Percentiles rank a stretch among this genome's conserved stretches.
Conservation (phyloP, 2,113 vertebrate genomes). For the Spea multiplicata region DNA sequence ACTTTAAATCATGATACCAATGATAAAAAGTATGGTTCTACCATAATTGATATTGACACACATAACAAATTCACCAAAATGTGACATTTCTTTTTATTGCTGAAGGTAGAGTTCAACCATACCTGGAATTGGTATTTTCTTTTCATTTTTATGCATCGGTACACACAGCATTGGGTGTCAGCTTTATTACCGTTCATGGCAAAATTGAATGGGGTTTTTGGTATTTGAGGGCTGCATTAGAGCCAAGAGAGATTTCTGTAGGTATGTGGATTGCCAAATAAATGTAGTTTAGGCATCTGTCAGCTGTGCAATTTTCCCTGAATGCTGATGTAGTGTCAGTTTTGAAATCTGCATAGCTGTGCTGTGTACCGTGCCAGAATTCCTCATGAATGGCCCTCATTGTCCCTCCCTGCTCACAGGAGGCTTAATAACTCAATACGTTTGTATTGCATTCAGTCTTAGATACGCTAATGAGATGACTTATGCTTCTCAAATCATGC, state of each 20-base stretch:
- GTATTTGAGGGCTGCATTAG: background rate
- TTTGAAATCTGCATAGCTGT: slow-evolving; percentile 44
- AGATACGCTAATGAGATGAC: slow-evolving; percentile 2
- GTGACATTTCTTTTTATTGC: too few species aligned
- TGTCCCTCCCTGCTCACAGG: slow-evolving; percentile 33
- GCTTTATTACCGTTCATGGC: background rate
- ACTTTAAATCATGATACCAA: too few species aligned
- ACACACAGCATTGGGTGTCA: background rate
- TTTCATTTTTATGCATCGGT: slow-evolving; percentile 2
- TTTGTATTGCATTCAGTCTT: slow-evolving; percentile 2
- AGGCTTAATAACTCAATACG: slow-evolving; percentile 19
- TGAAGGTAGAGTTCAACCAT: too few species aligned
- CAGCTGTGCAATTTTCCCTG: slow-evolving; percentile 42
- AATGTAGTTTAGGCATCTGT: slow-evolving; percentile 41
- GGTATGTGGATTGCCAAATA: slow-evolving; percentile 14
- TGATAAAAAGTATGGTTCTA: too few species aligned
- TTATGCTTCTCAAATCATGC: background rate
- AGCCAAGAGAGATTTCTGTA: slow-evolving; percentile 7
- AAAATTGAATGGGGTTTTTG: background rate
- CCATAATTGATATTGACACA: too few species aligned
- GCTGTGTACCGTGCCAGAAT: slow-evolving; percentile 28
- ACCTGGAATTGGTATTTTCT: background rate
- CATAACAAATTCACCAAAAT: too few species aligned
- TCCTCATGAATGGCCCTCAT: slow-evolving; percentile 31
- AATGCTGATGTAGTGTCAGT: slow-evolving; percentile 42